These are phyloP conservation scores for Graphium colonna DNA, from an alignment of 2,888 invertebrate species.

Conservation along the genomic window DNA sequence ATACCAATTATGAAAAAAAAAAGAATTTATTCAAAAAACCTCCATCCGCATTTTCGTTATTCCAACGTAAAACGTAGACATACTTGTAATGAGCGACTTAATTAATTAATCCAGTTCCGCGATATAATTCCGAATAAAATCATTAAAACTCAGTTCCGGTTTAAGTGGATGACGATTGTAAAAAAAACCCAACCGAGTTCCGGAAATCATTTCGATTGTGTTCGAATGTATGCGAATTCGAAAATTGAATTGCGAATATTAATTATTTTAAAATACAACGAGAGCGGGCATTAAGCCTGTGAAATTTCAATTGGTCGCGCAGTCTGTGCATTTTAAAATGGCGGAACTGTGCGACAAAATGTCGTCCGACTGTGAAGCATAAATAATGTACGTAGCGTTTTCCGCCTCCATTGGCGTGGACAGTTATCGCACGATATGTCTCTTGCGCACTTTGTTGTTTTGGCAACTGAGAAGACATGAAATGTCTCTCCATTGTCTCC, in stretches of 20 bases:
- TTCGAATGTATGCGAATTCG: slow-evolving; percentile 2
- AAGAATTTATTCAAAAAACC: too few relatives aligned
- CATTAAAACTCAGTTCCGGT: slow-evolving; percentile 6
- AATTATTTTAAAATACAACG: slow-evolving; percentile 32
- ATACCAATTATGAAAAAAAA: neutral
- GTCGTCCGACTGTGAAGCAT: too few relatives aligned
- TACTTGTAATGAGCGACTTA: slow-evolving; percentile 4
- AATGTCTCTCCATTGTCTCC: too few relatives aligned
- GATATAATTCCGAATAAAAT: slow-evolving; percentile 5
- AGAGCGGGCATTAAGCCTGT: slow-evolving; percentile 30
- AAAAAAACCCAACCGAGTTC: neutral
- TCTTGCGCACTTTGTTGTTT: too few relatives aligned
- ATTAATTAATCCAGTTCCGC: slow-evolving; percentile 5
- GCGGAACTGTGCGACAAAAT: too few relatives aligned
- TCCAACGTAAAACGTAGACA: neutral
- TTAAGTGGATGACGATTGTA: slow-evolving; percentile 17
- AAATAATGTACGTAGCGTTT: too few relatives aligned
- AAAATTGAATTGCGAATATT: slow-evolving; percentile 19
- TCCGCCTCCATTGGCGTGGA: too few relatives aligned
- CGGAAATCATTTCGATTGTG: slow-evolving; percentile 16
- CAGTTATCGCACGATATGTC: too few relatives aligned
- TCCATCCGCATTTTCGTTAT: neutral
- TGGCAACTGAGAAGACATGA: too few relatives aligned
- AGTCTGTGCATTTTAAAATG: slow-evolving; percentile 27
- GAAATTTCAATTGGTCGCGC: slow-evolving; percentile 35